phyloP scores from a whole-genome alignment of 2,113 vertebrate genomes.

The Muscicapa adusta region DNA sequence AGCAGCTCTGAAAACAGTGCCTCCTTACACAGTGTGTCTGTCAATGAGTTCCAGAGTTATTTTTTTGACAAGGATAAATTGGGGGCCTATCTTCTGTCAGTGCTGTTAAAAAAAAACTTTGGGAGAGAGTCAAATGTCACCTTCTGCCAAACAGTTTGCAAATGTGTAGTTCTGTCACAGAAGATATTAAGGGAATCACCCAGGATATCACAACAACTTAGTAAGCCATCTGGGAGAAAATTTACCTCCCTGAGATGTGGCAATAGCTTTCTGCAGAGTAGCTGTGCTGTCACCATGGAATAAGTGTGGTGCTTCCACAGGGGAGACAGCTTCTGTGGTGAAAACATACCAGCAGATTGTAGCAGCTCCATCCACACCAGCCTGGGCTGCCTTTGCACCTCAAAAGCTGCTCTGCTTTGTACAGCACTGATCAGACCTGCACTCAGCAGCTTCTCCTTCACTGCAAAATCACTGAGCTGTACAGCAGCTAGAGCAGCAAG shows the following conservation, averaged over 20 bases:
- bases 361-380: neutral
- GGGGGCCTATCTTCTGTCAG: neutral
- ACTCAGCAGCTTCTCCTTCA: neutral
- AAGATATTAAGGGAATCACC: constrained; percentile 20
- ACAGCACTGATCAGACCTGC: neutral
- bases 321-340: neutral
- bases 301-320: neutral
- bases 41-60: neutral
- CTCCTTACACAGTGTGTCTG: neutral
- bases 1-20: neutral
- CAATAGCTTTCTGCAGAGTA: neutral
- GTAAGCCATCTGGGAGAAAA: neutral
- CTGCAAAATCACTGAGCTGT: neutral
- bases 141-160: constrained; percentile 13
- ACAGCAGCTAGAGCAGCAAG: neutral
- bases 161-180: neutral
- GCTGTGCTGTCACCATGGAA: neutral
- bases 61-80: constrained; percentile 9
- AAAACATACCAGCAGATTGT: rapidly evolving
- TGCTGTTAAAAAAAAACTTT: neutral
- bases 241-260: neutral
- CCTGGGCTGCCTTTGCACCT: neutral
- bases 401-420: neutral
- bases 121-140: neutral
- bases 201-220: neutral